Conservation (phyloP, 1,140 invertebrate species). For the Helicoverpa armigera region DNA sequence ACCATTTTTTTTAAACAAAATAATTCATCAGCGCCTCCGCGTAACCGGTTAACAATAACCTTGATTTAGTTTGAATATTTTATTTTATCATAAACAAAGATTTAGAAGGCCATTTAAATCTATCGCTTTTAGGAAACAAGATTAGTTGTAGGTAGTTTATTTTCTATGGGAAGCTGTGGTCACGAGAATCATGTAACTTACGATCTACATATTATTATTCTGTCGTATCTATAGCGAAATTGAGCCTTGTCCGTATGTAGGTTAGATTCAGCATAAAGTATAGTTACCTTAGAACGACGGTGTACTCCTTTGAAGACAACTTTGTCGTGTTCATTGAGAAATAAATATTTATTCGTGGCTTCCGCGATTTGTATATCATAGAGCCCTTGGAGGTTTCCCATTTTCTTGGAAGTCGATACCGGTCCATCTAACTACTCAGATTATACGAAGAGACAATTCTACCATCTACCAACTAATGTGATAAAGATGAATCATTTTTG, state of each 20-base stretch:
- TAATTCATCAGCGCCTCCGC: neutral
- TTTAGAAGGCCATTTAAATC: neutral
- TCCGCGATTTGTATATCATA: neutral
- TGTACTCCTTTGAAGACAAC: neutral
- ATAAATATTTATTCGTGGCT: slow-evolving; percentile 21
- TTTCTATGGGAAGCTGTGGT: too few relatives aligned
- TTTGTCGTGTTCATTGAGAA: slow-evolving; percentile 1
- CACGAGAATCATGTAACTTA: neutral
- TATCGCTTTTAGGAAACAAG: neutral
- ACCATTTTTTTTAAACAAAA: neutral
- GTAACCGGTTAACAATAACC: slow-evolving; percentile 12
- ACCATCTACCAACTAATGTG: too few relatives aligned
- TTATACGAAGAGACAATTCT: too few relatives aligned
- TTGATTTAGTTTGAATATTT: neutral
- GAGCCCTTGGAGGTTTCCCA: too few relatives aligned
- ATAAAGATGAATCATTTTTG: too few relatives aligned
- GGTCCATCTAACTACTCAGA: too few relatives aligned
- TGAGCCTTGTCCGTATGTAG: neutral
- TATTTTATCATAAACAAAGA: neutral
- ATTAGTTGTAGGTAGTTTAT: neutral
- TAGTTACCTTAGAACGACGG: neutral
- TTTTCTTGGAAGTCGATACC: too few relatives aligned
- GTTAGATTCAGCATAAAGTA: slow-evolving; percentile 12
- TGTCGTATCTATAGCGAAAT: neutral
- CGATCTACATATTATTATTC: neutral